Evolutionary conservation across 2,113 vertebrate species (phyloP).

Genomic region (Aptenodytes patagonicus): DNA sequence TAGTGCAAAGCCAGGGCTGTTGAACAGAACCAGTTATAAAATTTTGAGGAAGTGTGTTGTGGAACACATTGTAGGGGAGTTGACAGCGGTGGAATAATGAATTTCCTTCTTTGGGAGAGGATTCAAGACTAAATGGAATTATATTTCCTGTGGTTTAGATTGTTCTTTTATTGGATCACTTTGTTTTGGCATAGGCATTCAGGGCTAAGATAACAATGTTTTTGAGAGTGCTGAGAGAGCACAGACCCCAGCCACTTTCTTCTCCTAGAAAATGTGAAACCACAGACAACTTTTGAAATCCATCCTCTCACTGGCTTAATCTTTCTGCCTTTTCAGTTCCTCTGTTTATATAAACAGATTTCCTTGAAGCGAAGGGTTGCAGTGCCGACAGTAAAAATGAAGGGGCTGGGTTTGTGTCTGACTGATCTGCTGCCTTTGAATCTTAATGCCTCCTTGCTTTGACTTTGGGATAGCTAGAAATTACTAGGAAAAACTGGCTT

Average conservation of each 20-base stretch:
- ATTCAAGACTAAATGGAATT: not conserved
- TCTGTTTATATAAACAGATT: not conserved
- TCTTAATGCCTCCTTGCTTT: not conserved
- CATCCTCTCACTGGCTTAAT: not conserved
- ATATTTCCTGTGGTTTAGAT: constrained; percentile 17
- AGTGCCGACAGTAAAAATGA: not conserved
- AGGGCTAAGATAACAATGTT: not conserved
- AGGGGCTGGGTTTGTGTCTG: not conserved
- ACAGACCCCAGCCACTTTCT: not conserved
- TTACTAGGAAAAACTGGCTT: constrained; percentile 26
- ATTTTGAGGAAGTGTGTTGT: constrained; percentile 1
- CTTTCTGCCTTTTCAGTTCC: not conserved
- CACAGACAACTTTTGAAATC: not conserved
- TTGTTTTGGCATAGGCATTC: not conserved
- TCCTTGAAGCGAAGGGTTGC: not conserved
- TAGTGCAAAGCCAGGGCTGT: not conserved
- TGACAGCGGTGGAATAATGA: not conserved
- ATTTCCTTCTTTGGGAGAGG: constrained; percentile 16
- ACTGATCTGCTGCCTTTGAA: constrained; percentile 18
- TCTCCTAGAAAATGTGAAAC: not conserved
- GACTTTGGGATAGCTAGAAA: not conserved
- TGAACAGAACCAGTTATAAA: not conserved
- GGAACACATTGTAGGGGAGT: not conserved
- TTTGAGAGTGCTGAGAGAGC: not conserved
- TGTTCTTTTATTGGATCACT: not conserved